Evolutionary conservation across 1,140 invertebrate genomes (phyloP), one percentile per base, ranked within the genome.

Genomic region (Tenebrio molitor): DNA sequence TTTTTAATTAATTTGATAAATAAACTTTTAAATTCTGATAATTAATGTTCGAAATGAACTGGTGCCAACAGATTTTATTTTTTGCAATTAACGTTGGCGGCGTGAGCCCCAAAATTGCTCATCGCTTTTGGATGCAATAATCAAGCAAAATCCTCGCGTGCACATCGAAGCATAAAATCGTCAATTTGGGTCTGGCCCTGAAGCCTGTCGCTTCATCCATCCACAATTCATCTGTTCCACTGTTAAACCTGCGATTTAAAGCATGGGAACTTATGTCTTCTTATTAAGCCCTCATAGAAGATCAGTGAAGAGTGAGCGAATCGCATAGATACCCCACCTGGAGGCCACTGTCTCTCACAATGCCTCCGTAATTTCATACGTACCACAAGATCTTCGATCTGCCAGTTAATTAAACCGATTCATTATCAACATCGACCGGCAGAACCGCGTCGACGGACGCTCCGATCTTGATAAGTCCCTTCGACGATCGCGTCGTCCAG

Each of bases 261-360:
- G 12, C 69, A 71, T 71, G 69, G 69, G 69, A 71, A 71, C 69
- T 21, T 71, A 39, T 46, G 34, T 71, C 41, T 53, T 71, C 62
- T 65, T 65, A 71, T 71, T 65, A 29, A 50, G 34, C 62, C 12
- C 62, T 44, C 14, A 71, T 71, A 50, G 69, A 71, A 34, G 41
- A 19, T 41, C 69, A 71, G 69, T 71, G 69, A 66, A 66, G 64
- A 66, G 64, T 66, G 17, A 66, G 64, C 39, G 33, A 46, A 63
- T 65, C 39, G 58, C 62, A 65, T 44, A 34, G 58, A 65, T 65
- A 46, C 53, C 68, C 69, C 69, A 71, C 69, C 69, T 71, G 69
- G 69, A 69, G 16, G 16, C 36, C 34, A 50, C 41, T 69, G 66
- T 69, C 41, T 71, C 21, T 50, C 50, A 64, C 69, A 71, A 71